A percentile compares a stretch with the other conserved stretches of the same genome.
phyloP scores from a whole-genome alignment of 2,888 invertebrate genomes.

The Camptogramma bilineatum region DNA sequence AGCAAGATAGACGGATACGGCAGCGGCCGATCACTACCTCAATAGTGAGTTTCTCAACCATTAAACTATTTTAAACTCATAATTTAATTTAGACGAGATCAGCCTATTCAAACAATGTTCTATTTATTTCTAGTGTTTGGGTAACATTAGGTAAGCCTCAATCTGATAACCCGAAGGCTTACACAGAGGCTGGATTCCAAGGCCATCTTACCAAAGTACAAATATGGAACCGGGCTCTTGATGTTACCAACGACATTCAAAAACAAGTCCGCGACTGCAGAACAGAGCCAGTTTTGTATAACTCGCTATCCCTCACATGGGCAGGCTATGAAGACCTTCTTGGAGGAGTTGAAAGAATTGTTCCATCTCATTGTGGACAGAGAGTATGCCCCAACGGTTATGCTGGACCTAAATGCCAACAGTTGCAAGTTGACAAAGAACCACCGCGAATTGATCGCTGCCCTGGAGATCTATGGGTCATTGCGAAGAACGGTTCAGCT shows the following conservation, averaged over 20 bases:
- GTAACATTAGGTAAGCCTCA: slow-evolving; percentile 96
- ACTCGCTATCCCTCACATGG: slow-evolving; percentile 95
- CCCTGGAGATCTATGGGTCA: slow-evolving; percentile 97
- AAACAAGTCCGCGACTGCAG: slow-evolving; percentile 97
- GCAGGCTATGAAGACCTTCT: slow-evolving; percentile 95
- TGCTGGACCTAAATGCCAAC: slow-evolving; percentile 93
- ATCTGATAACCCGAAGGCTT: slow-evolving; percentile 91
- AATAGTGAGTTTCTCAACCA: slow-evolving; percentile 87
- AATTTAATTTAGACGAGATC: neutral
- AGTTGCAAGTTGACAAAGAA: slow-evolving; percentile 93
- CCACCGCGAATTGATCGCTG: slow-evolving; percentile 95
- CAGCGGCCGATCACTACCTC: slow-evolving; percentile 91
- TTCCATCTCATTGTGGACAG: slow-evolving; percentile 96
- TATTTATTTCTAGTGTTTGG: slow-evolving; percentile 90
- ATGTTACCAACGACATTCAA: slow-evolving; percentile 96
- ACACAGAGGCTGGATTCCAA: slow-evolving; percentile 96
- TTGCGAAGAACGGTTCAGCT: slow-evolving; percentile 96
- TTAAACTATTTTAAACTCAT: neutral
- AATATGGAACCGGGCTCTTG: slow-evolving; percentile 96
- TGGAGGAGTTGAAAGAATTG: slow-evolving; percentile 95
- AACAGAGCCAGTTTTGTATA: slow-evolving; percentile 95
- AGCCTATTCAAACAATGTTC: neutral
- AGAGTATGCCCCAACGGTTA: slow-evolving; percentile 95
- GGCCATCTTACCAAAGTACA: slow-evolving; percentile 97
- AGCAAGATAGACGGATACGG: slow-evolving; percentile 96